Evolutionary conservation across 2,888 invertebrate species (phyloP), one percentile per base, ranked within the genome.

Genomic region (Synanthedon vespiformis): DNA sequence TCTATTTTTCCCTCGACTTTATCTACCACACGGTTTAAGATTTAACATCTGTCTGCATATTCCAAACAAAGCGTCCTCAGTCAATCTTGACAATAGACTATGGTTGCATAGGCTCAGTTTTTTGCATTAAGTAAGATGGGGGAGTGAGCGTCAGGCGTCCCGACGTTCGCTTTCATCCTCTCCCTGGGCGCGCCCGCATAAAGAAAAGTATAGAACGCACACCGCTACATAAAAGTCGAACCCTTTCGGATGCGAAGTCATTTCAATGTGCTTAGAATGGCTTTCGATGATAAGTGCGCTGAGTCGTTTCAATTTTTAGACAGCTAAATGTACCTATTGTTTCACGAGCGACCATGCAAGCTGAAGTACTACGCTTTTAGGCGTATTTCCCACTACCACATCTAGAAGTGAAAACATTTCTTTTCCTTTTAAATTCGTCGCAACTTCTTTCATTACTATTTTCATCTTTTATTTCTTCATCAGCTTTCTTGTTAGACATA

Each of bases 211-310:
- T 72, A 65, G 64, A 56, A 58, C 59, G 60, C 63, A 34, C 34
- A 34, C 34, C 10, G 34, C 34, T 34, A 34, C 34, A 34, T 61
- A 63, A 67, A 70, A 64, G 64, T 63, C 57, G 60, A 76, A 73
- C 76, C 73, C 72, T 72, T 70, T 63, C 69, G 68, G 70, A 72
- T 72, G 67, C 70, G 70, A 65, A 73, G 71, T 76, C 74, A 73
- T 72, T 78, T 67, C 72, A 68, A 78, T 76, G 79, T 80, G 70
- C 76, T 79, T 76, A 73, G 70, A 85, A 83, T 77, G 74, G 79
- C 76, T 83, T 84, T 86, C 85, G 84, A 86, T 86, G 84, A 83
- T 78, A 77, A 81, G 74, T 78, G 76, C 77, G 67, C 71, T 67
- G 73, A 80, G 74, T 70, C 69, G 74, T 76, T 81, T 78, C 74